Evolutionary conservation across 2,888 invertebrate species (phyloP), one percentile per base, ranked within the genome.

Genomic region (Chrysotoxum bicinctum): DNA sequence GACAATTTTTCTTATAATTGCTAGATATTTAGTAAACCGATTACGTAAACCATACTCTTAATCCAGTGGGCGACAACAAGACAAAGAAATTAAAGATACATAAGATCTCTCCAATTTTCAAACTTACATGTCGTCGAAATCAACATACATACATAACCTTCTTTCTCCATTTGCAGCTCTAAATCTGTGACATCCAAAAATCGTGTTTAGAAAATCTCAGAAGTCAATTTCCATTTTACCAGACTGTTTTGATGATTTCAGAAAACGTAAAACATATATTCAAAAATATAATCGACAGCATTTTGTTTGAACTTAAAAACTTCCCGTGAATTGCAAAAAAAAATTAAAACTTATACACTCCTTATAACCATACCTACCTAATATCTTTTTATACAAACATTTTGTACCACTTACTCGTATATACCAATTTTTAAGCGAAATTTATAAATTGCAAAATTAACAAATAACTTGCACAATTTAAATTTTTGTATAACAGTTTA

Each of bases 281-380:
- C 21, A 21, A 43, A 40, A 14, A 14, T 40, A 16, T 10, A 45
- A 12, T 26, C 23, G 3, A 10, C 26, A 10, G 12, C 10, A 62
- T n/a, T 43, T 23, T 26, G 6, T 26, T 26, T 26, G 26, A 48
- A 45, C 64, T 30, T 3, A 58, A 73, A 37, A 19, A 12, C 52
- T 48, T 64, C 19, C 58, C 14, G 5, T 30, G 5, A 5, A n/a
- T 7, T 16, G 35, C 21, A 62, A 40, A 37, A 19, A 23, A 14
- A 30, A 43, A 37, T n/a, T n/a, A n/a, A 52, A 58, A 45, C 54
- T 72, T 73, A 52, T 37, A 62, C 58, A 68, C 69, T 52, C 80
- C 68, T 48, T 72, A 70, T 77, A 80, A 84, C 79, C 74, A 70
- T 50, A 84, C 79, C 83, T 84, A 84, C 83, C 83, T 84, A 84